phyloP scores from a whole-genome alignment of 2,888 invertebrate species.

The Diploptera punctata region DNA sequence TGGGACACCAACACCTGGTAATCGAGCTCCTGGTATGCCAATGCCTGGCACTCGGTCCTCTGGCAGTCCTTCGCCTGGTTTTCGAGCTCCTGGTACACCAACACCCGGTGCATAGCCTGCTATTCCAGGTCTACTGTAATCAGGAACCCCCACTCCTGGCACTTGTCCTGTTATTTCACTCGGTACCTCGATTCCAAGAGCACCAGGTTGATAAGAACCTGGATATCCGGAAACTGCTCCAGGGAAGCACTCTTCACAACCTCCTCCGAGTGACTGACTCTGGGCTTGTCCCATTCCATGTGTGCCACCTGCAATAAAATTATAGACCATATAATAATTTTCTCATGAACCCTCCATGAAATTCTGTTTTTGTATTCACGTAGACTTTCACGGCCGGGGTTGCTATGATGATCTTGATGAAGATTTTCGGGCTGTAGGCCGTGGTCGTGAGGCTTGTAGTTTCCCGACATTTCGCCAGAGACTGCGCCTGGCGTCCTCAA shows the following conservation, averaged over 20 bases:
- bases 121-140: conserved; percentile 20
- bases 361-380: no score
- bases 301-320: conserved; percentile 66
- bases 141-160: conserved; percentile 17
- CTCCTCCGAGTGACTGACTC: conserved; percentile 77
- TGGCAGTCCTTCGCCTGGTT: neutral
- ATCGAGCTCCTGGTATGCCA: conserved; percentile 38
- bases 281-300: conserved; percentile 90
- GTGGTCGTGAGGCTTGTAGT: no score
- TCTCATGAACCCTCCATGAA: no score
- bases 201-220: neutral
- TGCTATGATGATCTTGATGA: no score
- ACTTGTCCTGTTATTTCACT: neutral
- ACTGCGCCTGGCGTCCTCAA: no score
- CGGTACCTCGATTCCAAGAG: conserved; percentile 24
- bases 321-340: no score
- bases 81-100: neutral
- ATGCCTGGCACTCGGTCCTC: conserved; percentile 13
- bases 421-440: no score
- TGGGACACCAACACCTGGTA: neutral
- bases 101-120: neutral
- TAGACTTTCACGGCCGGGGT: no score
- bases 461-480: no score
- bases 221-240: neutral
- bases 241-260: conserved; percentile 70